Conservation (phyloP, 1,140 invertebrate species). For the Neodiprion virginianus region DNA sequence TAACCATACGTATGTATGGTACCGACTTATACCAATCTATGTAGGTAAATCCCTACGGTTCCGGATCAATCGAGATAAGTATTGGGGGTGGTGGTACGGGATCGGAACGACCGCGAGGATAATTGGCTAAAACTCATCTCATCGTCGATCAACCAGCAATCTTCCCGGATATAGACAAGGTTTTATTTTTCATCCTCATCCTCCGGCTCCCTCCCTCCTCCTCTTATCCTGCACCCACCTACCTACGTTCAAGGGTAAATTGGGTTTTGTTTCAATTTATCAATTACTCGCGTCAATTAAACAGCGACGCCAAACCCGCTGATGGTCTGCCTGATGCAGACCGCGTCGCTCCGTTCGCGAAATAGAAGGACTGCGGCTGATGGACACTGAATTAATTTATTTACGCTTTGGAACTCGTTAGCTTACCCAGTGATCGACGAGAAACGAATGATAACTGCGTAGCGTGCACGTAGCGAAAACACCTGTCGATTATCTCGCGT, state of each 20-base stretch:
- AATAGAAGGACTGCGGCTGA: not conserved
- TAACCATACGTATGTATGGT: not conserved
- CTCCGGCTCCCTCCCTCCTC: not conserved
- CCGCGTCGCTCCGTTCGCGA: not conserved
- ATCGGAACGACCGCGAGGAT: not conserved
- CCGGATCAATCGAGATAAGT: conserved; percentile 4
- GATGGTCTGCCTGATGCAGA: not conserved
- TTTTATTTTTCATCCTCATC: not conserved
- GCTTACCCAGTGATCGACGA: not conserved
- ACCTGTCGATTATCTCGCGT: too few relatives aligned
- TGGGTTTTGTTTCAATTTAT: conserved; percentile 1
- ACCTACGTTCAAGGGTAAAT: not conserved
- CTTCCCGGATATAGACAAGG: conserved; percentile 2
- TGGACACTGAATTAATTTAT: not conserved
- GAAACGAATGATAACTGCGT: too few relatives aligned
- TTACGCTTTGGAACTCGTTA: not conserved
- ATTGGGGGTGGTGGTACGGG: not conserved
- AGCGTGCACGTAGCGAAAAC: too few relatives aligned
- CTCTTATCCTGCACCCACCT: not conserved
- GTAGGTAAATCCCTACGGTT: not conserved
- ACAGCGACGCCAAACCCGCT: not conserved
- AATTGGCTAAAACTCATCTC: conserved; percentile 5
- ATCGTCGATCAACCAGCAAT: not conserved
- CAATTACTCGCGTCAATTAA: not conserved
- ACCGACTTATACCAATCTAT: too few relatives aligned